Conservation (phyloP, 2,888 invertebrate genomes). For the Aelia acuminata region DNA sequence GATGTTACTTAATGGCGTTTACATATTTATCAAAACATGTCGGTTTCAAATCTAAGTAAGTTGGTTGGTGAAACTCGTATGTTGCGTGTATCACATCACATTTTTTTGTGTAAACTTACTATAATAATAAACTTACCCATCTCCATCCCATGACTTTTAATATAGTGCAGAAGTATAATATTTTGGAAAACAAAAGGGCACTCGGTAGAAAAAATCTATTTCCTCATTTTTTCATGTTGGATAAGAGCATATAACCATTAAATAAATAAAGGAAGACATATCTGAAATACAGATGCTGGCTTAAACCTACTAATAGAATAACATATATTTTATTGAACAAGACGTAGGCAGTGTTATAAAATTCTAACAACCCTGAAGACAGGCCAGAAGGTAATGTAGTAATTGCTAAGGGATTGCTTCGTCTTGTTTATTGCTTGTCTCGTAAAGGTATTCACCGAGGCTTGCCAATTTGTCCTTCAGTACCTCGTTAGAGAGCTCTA, state of each 20-base stretch:
- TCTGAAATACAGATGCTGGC: neutral
- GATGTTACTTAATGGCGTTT: too few relatives aligned
- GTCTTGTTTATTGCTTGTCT: slow-evolving; percentile 24
- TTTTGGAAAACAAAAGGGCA: too few relatives aligned
- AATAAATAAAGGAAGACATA: slow-evolving; percentile 7
- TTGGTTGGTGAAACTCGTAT: too few relatives aligned
- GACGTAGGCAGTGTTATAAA: slow-evolving; percentile 32
- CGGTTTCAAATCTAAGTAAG: too few relatives aligned
- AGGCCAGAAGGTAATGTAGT: neutral
- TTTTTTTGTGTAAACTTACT: too few relatives aligned
- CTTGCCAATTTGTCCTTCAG: slow-evolving; percentile 33
- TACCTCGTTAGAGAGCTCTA: neutral
- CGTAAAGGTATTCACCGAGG: neutral
- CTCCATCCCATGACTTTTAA: too few relatives aligned
- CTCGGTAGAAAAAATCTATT: neutral
- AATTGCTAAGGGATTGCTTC: slow-evolving; percentile 24
- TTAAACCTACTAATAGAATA: slow-evolving; percentile 13
- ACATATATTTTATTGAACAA: slow-evolving; percentile 28
- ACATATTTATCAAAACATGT: too few relatives aligned
- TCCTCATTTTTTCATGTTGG: neutral
- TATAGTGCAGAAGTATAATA: too few relatives aligned
- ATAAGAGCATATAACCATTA: neutral
- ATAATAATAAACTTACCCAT: too few relatives aligned
- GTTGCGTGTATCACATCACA: too few relatives aligned
- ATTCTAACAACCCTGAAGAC: slow-evolving; percentile 12